Evolutionary conservation across 1,140 invertebrate species (phyloP).

Genomic region (fruit fly (Drosophila melanogaster)): DNA sequence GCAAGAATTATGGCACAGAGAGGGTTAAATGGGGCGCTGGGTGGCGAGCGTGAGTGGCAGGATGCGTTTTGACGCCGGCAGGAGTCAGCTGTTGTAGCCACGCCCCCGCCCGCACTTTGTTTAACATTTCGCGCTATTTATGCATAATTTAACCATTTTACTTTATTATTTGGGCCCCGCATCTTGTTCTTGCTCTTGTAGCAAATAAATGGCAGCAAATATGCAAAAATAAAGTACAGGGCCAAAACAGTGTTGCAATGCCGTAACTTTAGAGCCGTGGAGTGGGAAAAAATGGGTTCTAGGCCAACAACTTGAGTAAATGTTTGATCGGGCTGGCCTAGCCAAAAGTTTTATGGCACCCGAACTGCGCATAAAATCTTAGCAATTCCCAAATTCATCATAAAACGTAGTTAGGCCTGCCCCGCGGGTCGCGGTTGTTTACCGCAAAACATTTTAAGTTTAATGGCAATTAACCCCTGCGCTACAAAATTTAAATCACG

Average conservation of each 20-base stretch:
- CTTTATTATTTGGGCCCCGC: conserved; percentile 43
- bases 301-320: conserved; percentile 55
- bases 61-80: conserved; percentile 36
- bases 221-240: conserved; percentile 44
- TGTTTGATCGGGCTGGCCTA: conserved; percentile 59
- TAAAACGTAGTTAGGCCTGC: conserved; percentile 62
- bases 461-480: conserved; percentile 77
- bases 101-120: conserved; percentile 21
- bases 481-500: conserved; percentile 75
- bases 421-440: conserved; percentile 10
- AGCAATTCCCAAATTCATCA: conserved; percentile 63
- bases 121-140: conserved; percentile 54
- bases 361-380: conserved; percentile 71
- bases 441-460: conserved; percentile 71
- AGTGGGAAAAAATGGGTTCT: conserved; percentile 2
- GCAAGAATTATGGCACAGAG: conserved; percentile 45
- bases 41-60: conserved; percentile 2
- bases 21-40: conserved; percentile 10
- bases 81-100: conserved; percentile 34
- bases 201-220: conserved; percentile 52
- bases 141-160: conserved; percentile 62
- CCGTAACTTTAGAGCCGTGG: conserved; percentile 10
- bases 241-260: conserved; percentile 36
- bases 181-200: conserved; percentile 42
- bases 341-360: conserved; percentile 65